Evolutionary conservation across 2,113 vertebrate genomes (phyloP), one percentile per base, ranked within the genome.

Genomic region (Esox niger): DNA sequence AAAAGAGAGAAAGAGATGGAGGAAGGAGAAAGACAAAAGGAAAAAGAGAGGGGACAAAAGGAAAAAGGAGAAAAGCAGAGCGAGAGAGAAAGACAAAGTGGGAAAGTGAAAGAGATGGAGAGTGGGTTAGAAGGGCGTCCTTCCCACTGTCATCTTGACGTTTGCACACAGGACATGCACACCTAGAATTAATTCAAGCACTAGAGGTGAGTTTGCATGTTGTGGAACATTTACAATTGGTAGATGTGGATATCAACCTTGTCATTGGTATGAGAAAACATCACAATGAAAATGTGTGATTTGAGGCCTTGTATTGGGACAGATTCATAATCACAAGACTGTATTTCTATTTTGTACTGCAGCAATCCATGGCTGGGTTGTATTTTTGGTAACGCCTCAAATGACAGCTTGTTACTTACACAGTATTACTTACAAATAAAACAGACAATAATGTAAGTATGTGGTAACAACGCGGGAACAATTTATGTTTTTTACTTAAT

Each of bases 11-110:
- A 38, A 46, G 66, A 11, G 56, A 65, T 27, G 27, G 62, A 29
- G 26, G 43, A 62, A 11, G 56, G n/a, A 90, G 86, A 73, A 57
- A 67, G 78, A 77, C 87, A 88, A 86, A 23, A 73, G 17, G 17
- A 67, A 30, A 30, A 62, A 29, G 52, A 46, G 66, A 11, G 56
- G 64, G 30, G 27, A 60, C 23, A 21, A 46, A 62, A 11, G 56
- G n/a, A 86, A 23, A 73, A 43, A 57, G 65, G 30, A 30, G 64
- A 29, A 38, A 46, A 64, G 9, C n/a, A n/a, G n/a, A n/a, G n/a
- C n/a, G 56, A 65, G 26, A 46, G 56, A 65, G 26, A 46, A 62
- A 11, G 56, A n/a, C n/a, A n/a, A n/a, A n/a, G n/a, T n/a, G n/a
- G n/a, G n/a, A 43, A 57, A 67, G 30, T 27, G 64, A 29, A 38